Evolutionary conservation across 2,888 invertebrate genomes (phyloP).

Genomic region (Homarus gammarus): DNA sequence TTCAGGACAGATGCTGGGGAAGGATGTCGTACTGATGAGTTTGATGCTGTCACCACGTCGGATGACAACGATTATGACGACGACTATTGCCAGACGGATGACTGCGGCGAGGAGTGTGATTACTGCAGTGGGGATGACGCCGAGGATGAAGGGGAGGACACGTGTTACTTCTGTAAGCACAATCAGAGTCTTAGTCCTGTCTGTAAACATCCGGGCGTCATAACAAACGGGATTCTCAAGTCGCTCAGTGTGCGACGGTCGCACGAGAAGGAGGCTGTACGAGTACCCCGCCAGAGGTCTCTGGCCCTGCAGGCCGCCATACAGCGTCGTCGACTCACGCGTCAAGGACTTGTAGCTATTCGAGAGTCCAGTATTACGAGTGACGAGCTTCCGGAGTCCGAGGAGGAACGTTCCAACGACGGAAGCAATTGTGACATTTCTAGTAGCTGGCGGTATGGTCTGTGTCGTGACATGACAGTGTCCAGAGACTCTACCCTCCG

Average conservation of each 20-base stretch:
- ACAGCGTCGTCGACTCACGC: conserved; percentile 41
- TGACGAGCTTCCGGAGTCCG: conserved; percentile 62
- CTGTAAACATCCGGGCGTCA: conserved; percentile 66
- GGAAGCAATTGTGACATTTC: conserved; percentile 73
- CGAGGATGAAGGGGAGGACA: conserved; percentile 47
- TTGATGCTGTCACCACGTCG: conserved; percentile 14
- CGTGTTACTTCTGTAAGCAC: conserved; percentile 54
- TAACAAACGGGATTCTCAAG: conserved; percentile 71
- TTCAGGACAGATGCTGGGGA: conserved; percentile 27
- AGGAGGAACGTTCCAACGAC: conserved; percentile 64
- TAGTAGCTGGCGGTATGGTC: conserved; percentile 70
- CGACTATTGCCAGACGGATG: conserved; percentile 67
- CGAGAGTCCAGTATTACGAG: conserved; percentile 62
- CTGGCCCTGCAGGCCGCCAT: conserved; percentile 55
- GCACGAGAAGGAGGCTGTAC: conserved; percentile 19
- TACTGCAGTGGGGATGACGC: conserved; percentile 64
- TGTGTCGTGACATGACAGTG: conserved; percentile 46
- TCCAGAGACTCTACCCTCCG: conserved; percentile 60
- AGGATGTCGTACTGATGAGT: conserved; percentile 37
- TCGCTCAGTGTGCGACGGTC: conserved; percentile 38
- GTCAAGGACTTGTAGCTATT: conserved; percentile 63
- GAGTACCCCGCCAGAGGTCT: conserved; percentile 40
- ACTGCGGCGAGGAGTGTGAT: conserved; percentile 67
- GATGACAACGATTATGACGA: conserved; percentile 62
- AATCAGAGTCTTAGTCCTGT: conserved; percentile 21